Evolutionary conservation across 2,797 vertebrate species (phyloP).

Genomic region (Neosilurus hyrtlii): DNA sequence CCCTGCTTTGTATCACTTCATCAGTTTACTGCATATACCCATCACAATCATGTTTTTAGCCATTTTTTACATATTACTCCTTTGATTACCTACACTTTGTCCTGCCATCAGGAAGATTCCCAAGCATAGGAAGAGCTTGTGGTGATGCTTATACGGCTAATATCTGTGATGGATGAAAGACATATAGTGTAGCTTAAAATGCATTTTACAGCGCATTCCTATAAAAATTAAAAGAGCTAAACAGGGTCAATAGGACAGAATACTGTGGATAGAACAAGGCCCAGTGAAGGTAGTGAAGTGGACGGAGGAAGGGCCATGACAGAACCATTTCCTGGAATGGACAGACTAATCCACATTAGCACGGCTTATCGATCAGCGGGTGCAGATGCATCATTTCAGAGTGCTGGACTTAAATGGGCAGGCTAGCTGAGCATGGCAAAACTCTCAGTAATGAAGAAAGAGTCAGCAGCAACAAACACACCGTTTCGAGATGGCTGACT

Average conservation of each 20-base stretch:
- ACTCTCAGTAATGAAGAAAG: slow-evolving; percentile 42
- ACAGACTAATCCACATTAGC: slow-evolving; percentile 56
- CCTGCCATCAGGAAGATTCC: not conserved
- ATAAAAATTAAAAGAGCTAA: not conserved
- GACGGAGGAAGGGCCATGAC: slow-evolving; percentile 19
- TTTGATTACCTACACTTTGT: no score
- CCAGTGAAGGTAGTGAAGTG: slow-evolving; percentile 17
- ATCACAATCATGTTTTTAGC: not conserved
- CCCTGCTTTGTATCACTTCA: not conserved
- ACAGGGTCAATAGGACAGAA: not conserved
- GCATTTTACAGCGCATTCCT: not conserved
- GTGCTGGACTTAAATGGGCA: slow-evolving; percentile 45
- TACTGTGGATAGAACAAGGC: not conserved
- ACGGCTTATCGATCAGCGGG: slow-evolving; percentile 50
- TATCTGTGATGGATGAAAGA: not conserved
- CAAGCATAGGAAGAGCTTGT: not conserved
- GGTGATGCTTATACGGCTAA: not conserved
- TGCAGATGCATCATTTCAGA: slow-evolving; percentile 47
- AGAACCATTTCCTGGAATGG: slow-evolving; percentile 55
- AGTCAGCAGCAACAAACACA: slow-evolving; percentile 46
- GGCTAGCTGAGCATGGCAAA: slow-evolving; percentile 41
- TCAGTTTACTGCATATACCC: not conserved
- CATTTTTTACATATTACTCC: not conserved
- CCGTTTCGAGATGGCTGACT: not conserved
- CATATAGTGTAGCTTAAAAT: not conserved